A percentile compares a stretch with the other conserved stretches of the same genome.
Conservation (phyloP, 2,797 vertebrate species). For the Basileuterus tristriatus region DNA sequence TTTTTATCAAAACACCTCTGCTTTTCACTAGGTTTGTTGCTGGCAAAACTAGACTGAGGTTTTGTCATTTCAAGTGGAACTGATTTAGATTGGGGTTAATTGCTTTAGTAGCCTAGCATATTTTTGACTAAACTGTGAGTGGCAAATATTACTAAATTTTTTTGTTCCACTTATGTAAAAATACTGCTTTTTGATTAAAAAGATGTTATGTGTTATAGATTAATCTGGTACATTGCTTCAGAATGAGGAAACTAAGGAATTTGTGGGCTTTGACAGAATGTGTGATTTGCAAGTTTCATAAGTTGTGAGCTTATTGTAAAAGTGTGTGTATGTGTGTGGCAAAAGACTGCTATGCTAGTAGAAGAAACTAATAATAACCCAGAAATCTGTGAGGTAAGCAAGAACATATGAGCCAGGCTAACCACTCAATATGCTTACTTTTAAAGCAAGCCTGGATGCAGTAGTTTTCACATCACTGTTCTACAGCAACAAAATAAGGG, state of each 20-base stretch:
- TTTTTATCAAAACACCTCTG: no score
- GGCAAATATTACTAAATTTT: neutral
- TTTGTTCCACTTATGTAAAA: neutral
- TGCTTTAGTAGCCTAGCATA: neutral
- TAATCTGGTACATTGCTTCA: neutral
- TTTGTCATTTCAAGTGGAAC: neutral
- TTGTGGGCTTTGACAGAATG: neutral
- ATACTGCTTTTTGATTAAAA: neutral
- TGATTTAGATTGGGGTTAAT: neutral
- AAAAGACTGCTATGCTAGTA: neutral
- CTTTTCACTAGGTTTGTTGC: neutral
- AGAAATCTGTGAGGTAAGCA: conserved; percentile 3
- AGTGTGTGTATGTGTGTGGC: neutral
- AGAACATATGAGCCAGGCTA: neutral
- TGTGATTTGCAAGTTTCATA: neutral
- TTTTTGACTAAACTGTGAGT: neutral
- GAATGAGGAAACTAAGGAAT: neutral
- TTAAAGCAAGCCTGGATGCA: neutral
- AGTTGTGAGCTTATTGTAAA: neutral
- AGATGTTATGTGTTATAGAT: neutral
- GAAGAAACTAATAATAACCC: neutral
- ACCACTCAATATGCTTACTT: neutral
- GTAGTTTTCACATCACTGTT: neutral
- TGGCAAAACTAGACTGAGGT: neutral
- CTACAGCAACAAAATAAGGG: neutral